Evolutionary conservation across 2,888 invertebrate species (phyloP).

Genomic region (Drosophila phalerata): DNA sequence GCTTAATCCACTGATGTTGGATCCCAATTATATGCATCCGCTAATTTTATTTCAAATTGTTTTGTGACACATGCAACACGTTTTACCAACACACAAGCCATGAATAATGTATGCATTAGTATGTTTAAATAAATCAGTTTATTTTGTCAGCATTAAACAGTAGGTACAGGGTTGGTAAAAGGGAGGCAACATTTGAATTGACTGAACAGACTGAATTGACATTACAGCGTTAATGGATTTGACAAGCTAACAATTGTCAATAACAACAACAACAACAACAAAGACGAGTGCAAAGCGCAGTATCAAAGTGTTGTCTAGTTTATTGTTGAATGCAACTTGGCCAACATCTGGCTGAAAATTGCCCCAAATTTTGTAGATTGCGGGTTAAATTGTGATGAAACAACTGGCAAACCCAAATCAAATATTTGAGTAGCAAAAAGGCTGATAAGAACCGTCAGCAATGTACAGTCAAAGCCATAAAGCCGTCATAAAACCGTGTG

Average conservation of each 20-base stretch:
- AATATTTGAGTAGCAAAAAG: conserved; percentile 53
- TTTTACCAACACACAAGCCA: conserved; percentile 34
- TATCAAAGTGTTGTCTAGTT: conserved; percentile 12
- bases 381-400: conserved; percentile 32
- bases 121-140: conserved; percentile 53
- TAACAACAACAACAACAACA: conserved; percentile 20
- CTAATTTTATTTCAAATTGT: conserved; percentile 20
- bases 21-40: conserved; percentile 33
- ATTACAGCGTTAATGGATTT: conserved; percentile 33
- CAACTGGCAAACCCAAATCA: conserved; percentile 39
- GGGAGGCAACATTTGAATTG: neutral
- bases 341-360: conserved; percentile 28
- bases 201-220: conserved; percentile 8
- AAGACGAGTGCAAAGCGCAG: neutral
- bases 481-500: conserved; percentile 28
- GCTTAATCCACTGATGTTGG: neutral
- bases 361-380: conserved; percentile 10
- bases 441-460: conserved; percentile 47
- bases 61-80: conserved; percentile 54
- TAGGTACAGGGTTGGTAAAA: neutral
- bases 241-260: conserved; percentile 36
- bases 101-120: conserved; percentile 47
- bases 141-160: conserved; percentile 35
- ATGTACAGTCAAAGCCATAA: conserved; percentile 37
- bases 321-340: conserved; percentile 27